Evolutionary conservation across 2,888 invertebrate species (phyloP).

Genomic region (Serripes groenlandicus): DNA sequence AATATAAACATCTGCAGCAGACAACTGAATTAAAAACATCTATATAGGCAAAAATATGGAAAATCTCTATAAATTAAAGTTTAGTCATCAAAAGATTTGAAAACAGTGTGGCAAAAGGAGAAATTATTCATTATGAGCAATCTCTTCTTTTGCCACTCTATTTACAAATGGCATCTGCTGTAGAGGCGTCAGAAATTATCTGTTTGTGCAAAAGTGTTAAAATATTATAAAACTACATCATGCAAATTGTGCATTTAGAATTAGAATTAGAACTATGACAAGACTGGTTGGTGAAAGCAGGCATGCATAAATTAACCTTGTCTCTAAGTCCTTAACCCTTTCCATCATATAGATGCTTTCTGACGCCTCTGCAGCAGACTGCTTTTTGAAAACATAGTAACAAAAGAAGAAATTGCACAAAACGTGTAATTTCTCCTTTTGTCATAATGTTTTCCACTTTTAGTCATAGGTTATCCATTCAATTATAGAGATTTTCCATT

Average conservation of each 20-base stretch:
- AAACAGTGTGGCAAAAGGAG: conserved; percentile 1
- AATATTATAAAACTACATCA: too few relatives aligned
- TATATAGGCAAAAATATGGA: too few relatives aligned
- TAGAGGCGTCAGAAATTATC: neutral
- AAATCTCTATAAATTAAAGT: neutral
- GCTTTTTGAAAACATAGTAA: neutral
- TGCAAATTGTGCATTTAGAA: too few relatives aligned
- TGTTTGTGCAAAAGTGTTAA: neutral
- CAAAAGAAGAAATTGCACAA: neutral
- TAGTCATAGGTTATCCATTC: too few relatives aligned
- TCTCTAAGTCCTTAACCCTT: too few relatives aligned
- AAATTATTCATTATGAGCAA: neutral
- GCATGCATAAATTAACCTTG: too few relatives aligned
- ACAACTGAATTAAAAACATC: neutral
- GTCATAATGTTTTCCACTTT: neutral
- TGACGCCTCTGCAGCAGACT: too few relatives aligned
- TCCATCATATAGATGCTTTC: too few relatives aligned
- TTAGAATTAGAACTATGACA: too few relatives aligned
- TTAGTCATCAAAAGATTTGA: neutral
- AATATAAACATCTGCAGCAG: neutral
- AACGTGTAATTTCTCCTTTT: neutral
- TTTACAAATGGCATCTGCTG: neutral
- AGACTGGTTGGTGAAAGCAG: too few relatives aligned
- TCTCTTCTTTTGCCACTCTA: neutral
- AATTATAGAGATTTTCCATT: too few relatives aligned